A percentile compares a stretch with the other conserved stretches of the same genome.
Evolutionary conservation across 1,140 invertebrate genomes (phyloP).

Genomic region (Philaenus spumarius): DNA sequence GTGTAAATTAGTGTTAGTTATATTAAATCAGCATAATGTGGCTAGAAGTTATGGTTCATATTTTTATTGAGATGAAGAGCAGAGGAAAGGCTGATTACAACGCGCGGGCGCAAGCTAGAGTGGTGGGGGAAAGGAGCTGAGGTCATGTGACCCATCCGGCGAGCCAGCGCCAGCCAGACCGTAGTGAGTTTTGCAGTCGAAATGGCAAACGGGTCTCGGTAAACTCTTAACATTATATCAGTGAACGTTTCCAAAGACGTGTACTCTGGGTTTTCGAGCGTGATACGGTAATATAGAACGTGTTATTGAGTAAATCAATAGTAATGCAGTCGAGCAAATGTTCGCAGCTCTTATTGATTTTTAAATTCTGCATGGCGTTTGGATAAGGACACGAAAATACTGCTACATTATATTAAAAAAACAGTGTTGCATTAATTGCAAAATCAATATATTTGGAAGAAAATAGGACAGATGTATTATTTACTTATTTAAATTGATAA

Average conservation of each 20-base stretch:
- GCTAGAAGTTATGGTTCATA: too few species aligned
- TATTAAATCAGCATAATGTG: too few species aligned
- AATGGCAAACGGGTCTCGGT: slow-evolving; percentile 1
- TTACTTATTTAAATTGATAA: too few species aligned
- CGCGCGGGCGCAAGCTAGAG: neutral
- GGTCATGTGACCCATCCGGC: slow-evolving; percentile 11
- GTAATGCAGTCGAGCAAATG: neutral
- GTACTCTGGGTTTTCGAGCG: too few species aligned
- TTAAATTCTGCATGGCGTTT: neutral
- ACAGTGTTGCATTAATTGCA: too few species aligned
- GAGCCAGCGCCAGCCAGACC: neutral
- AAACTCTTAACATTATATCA: neutral
- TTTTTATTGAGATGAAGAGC: too few species aligned
- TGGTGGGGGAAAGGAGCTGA: neutral
- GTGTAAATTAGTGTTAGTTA: too few species aligned
- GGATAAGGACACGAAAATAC: too few species aligned
- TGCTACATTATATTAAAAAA: too few species aligned
- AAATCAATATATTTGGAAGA: too few species aligned
- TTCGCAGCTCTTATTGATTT: neutral
- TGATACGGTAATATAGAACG: neutral
- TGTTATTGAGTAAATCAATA: neutral
- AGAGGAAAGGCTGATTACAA: neutral
- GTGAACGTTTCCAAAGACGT: too few species aligned
- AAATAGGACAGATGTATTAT: too few species aligned
- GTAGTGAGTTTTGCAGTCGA: slow-evolving; percentile 9